Base-by-base conservation (phyloP, 2,797 vertebrate species). In the Sebastes alutus region DNA sequence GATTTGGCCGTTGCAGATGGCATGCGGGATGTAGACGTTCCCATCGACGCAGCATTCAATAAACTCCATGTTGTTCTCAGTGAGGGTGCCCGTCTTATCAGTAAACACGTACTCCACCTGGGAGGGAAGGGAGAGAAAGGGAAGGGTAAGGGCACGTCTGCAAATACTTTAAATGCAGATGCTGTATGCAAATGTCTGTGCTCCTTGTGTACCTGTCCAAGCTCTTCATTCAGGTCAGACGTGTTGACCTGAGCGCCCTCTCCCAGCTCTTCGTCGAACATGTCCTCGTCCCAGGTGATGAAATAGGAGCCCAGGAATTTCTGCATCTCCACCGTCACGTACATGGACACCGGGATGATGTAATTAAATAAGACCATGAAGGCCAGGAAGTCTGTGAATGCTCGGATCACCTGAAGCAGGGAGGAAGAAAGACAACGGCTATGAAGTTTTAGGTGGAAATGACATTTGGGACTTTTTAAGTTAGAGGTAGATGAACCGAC, bases 301-400 rank as follows among this genome's bases (percentile, higher is more conserved):
- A 99, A 99, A 87, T 99, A 99, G 20, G 99, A 99, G 79, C 99
- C 99, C 1, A 99, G 95, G 88, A 99, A 99, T 91, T 99, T 99
- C 95, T 99, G 99, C 99, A 99, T 99, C 95, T 99, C 99, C 84
- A 99, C 99, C 0, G 99, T 99, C 77, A 99, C 98, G 0, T 99
- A 99, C 98, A 99, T 99, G 29, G 99, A 99, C 69, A 99, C 98
- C 0, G 99, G 98, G 89, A 99, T 99, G 96, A 99, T 99, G 96
- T 99, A 99, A 91, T 99, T 99, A 91, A 99, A 99, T 68, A 99
- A 95, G 73, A 99, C 99, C 98, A 99, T 99, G 92, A 98, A 99
- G 65, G 99, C 98, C 91, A 99, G 96, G 93, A 99, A 99, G 92
- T 99, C 99, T 9, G 98, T 99, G 93, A 99, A 97, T 0, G 97